Base-by-base conservation (phyloP, 2,888 invertebrate species). In the Agrilus mali region DNA sequence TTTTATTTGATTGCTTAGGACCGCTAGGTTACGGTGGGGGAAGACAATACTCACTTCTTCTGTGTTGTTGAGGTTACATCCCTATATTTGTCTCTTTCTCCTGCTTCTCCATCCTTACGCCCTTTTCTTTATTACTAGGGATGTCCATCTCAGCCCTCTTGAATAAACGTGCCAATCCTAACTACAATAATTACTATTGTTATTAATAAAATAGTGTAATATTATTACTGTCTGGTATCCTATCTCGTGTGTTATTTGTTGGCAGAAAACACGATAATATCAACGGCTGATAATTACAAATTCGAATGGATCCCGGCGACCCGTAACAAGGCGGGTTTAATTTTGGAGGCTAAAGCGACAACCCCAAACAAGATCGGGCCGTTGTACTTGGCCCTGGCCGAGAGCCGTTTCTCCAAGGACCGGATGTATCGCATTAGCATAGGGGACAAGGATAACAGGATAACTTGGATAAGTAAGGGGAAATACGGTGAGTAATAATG, bases 271-370 rank as follows among this genome's bases (percentile, higher is more conserved):
- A 63, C 79, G 39, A 72, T 79, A 4, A 74, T 79, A 12, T 78
- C 78, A 0, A 73, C 78, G 0, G 67, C 72, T 7, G 74, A 76
- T 4, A 77, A 75, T 7, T 79, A 74, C 69, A 74, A 74, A 38
- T 79, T 76, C 67, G 77, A 79, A 50, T 79, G 78, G 74, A 72
- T 79, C 34, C 67, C 74, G 1, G 78, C 79, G 0, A 79, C 80
- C 0, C 65, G 78, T 36, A 78, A 78, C 56, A 64, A 75, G 47
- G 75, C 78, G 16, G 77, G 75, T 2, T 58, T 79, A n/a, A 75
- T 79, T 2, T 60, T 80, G 44, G 78, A 79, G 54, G 63, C 78
- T 10, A 66, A 71, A 37, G 69, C 75, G 0, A 71, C 71, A 33
- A 71, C 72, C 12, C 73, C 75, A 0, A 57, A 57, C 44, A 53